Base-by-base conservation (phyloP, 1,140 invertebrate genomes). In the Drosophila hydei region DNA sequence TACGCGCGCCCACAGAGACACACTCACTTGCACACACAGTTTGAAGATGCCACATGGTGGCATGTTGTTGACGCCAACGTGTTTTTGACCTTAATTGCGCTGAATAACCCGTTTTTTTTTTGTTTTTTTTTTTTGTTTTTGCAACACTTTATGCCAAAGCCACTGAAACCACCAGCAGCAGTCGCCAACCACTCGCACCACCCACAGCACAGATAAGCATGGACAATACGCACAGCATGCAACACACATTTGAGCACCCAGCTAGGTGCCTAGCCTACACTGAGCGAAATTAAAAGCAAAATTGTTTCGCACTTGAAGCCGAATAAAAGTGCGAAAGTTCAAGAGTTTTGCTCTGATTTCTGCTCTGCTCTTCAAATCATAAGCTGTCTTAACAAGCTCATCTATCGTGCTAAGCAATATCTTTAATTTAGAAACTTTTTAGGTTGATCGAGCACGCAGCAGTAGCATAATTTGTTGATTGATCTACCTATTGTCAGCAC, bases 81-180 rank as follows among this genome's bases (percentile, higher is more conserved):
- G 75, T 87, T 87, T 85, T 72, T 85, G 81, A 85, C 81, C 81
- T 75, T 88, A 85, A 85, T 85, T 87, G 74, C 71, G 47, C 77
- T 88, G 75, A 77, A 87, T 85, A 85, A 88, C 81, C 83, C 81
- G 76, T 79, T 85, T 77, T 70, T 33, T 6, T 79, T 85, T 77
- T 69, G 27, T 2, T 77, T 77, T 67, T 23, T 58, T 56, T 74
- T 65, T 47, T 19, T 30, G 33, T 33, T 67, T 74, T 52, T 55
- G 27, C 60, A 76, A 72, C 69, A 73, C 76, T 79, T 61, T 27
- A 75, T 51, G 40, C 43, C 23, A 25, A 48, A 48, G 21, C 45
- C 45, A 27, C 23, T n/a, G 3, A 21, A 55, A 43, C 18, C 30
- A 55, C 23, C 36, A 50, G 8, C 42, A 43, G 16, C 30, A 55